Evolutionary conservation across 1,140 invertebrate species (phyloP).

Genomic region (Sinella curviseta): DNA sequence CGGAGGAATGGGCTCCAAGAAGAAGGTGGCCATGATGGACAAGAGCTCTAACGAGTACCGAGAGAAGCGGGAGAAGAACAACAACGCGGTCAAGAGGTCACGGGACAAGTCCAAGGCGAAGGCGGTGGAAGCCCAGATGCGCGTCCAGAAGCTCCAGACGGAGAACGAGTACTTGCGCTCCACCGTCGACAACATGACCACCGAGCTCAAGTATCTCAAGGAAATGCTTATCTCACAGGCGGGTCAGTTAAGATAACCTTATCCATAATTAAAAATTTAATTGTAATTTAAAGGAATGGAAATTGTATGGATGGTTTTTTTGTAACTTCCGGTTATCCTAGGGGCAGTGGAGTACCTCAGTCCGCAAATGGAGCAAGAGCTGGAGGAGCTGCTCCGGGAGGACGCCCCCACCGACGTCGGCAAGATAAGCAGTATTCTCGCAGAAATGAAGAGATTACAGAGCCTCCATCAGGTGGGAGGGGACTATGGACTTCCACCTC

Average conservation of each 20-base stretch:
- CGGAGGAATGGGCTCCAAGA: slow-evolving; percentile 51
- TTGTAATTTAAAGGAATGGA: neutral
- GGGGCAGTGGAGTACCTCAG: slow-evolving; percentile 40
- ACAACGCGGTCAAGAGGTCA: slow-evolving; percentile 84
- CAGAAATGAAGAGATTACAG: slow-evolving; percentile 42
- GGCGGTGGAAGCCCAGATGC: slow-evolving; percentile 74
- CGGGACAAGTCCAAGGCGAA: slow-evolving; percentile 76
- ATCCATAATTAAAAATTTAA: neutral
- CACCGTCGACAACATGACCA: slow-evolving; percentile 79
- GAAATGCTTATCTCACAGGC: slow-evolving; percentile 81
- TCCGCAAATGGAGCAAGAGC: slow-evolving; percentile 37
- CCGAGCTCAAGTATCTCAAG: slow-evolving; percentile 82
- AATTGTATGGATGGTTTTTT: neutral
- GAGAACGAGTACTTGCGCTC: slow-evolving; percentile 83
- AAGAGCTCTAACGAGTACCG: slow-evolving; percentile 78
- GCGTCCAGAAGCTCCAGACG: slow-evolving; percentile 73
- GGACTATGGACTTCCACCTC: neutral
- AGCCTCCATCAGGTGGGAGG: slow-evolving; percentile 21
- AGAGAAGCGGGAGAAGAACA: slow-evolving; percentile 77
- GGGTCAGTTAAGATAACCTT: slow-evolving; percentile 58
- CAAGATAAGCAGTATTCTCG: slow-evolving; percentile 38
- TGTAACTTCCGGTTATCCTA: neutral
- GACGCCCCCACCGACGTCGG: slow-evolving; percentile 42
- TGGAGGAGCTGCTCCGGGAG: slow-evolving; percentile 44
- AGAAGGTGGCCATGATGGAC: slow-evolving; percentile 57